Evolutionary conservation across 2,797 vertebrate species (phyloP).

Genomic region (Botia almorhae): DNA sequence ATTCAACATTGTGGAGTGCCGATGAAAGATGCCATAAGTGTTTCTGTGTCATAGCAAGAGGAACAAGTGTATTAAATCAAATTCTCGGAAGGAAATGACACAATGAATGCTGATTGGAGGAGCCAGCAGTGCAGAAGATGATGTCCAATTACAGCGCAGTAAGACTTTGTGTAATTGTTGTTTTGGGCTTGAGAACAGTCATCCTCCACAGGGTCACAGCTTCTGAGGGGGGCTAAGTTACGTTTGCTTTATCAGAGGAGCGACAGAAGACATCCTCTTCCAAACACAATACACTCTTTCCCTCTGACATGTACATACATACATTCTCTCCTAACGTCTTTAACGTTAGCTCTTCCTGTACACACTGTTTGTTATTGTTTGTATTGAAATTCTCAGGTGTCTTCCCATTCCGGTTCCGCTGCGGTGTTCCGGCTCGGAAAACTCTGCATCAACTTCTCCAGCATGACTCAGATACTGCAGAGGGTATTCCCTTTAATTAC

Average conservation of each 20-base stretch:
- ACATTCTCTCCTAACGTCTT: slow-evolving; percentile 31
- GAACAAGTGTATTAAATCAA: background rate
- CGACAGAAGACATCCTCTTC: slow-evolving; percentile 30
- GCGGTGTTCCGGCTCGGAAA: slow-evolving; percentile 46
- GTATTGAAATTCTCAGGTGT: slow-evolving; percentile 59
- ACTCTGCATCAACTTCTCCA: slow-evolving; percentile 46
- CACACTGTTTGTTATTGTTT: slow-evolving; percentile 54
- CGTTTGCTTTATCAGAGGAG: slow-evolving; percentile 27
- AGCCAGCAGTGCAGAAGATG: background rate
- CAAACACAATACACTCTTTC: slow-evolving; percentile 14
- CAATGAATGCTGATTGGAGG: background rate
- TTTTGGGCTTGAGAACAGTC: slow-evolving; percentile 8
- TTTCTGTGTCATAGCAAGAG: too few relatives aligned
- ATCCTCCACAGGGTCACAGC: slow-evolving; percentile 3
- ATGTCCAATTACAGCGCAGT: background rate
- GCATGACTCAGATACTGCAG: slow-evolving; percentile 44
- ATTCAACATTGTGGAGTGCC: too few relatives aligned
- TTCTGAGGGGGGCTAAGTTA: slow-evolving; percentile 2
- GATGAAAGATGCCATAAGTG: too few relatives aligned
- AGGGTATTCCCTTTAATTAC: slow-evolving; percentile 32
- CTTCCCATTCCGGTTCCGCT: slow-evolving; percentile 60
- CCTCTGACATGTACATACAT: slow-evolving; percentile 4
- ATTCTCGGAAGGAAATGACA: background rate
- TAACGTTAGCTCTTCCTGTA: slow-evolving; percentile 54
- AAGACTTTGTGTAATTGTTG: slow-evolving; percentile 1